These are phyloP conservation scores for Gandaritis pyraliata DNA, from an alignment of 2,888 invertebrate species.

Conservation along the genomic window DNA sequence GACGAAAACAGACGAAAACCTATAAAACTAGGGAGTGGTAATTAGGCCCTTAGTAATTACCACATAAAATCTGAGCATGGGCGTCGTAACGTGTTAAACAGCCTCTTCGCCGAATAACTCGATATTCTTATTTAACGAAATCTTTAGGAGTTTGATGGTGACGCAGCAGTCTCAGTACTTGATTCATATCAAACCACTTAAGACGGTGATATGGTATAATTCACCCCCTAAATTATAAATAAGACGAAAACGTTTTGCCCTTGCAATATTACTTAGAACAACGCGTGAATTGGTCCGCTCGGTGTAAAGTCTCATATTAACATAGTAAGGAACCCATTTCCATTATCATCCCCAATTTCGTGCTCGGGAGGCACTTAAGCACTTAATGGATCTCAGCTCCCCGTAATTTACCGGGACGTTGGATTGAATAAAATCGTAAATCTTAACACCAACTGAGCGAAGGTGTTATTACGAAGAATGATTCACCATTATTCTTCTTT, in stretches of 20 bases:
- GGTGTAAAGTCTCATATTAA: conserved; percentile 75
- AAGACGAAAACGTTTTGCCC: conserved; percentile 50
- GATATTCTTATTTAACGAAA: too few species aligned
- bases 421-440: conserved; percentile 83
- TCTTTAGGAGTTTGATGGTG: conserved; percentile 3
- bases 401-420: conserved; percentile 79
- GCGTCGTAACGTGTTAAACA: conserved; percentile 34
- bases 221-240: conserved; percentile 55
- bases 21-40: conserved; percentile 62
- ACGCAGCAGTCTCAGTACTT: not conserved
- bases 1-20: conserved; percentile 52
- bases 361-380: conserved; percentile 82
- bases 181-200: conserved; percentile 10
- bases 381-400: conserved; percentile 82
- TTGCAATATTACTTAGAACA: conserved; percentile 65
- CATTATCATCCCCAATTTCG: conserved; percentile 83
- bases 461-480: conserved; percentile 75
- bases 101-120: too few species aligned
- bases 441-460: conserved; percentile 73
- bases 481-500: conserved; percentile 66
- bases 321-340: conserved; percentile 80
- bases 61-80: conserved; percentile 46
- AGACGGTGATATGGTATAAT: conserved; percentile 48
- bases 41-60: conserved; percentile 55
- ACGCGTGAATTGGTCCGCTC: conserved; percentile 68